phyloP scores from a whole-genome alignment of 2,113 vertebrate species.

The Campylomormyrus tamandua region DNA sequence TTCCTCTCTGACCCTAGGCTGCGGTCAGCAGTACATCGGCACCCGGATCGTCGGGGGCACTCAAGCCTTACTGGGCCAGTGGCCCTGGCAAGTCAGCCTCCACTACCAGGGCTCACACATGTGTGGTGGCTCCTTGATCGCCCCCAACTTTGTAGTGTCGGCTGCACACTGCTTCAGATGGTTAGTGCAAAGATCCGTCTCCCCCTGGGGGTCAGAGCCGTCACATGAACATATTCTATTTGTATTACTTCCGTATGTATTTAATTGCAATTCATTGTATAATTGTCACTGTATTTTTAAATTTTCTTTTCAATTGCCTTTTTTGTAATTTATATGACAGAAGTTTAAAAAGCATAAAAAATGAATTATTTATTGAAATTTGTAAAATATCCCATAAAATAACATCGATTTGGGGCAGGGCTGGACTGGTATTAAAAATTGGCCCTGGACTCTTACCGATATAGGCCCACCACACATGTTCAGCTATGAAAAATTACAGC shows the following conservation, averaged over 20 bases:
- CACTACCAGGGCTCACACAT: constrained; percentile 65
- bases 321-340: not conserved
- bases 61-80: constrained; percentile 57
- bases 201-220: not conserved
- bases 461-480: not conserved
- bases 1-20: constrained; percentile 58
- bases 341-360: not conserved
- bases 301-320: not conserved
- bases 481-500: not conserved
- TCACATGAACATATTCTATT: not conserved
- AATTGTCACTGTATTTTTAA: not conserved
- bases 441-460: not conserved
- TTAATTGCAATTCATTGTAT: not conserved
- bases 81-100: constrained; percentile 88
- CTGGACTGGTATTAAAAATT: not conserved
- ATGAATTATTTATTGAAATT: not conserved
- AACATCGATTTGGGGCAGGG: not conserved
- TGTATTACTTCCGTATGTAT: no score
- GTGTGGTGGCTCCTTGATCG: constrained; percentile 79
- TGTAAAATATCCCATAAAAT: not conserved
- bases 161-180: constrained; percentile 85
- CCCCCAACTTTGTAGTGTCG: constrained; percentile 70
- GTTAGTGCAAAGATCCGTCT: constrained; percentile 54
- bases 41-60: constrained; percentile 77
- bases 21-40: constrained; percentile 58